phyloP scores from a whole-genome alignment of 2,113 vertebrate genomes.

The Eudyptes chrysolophus region DNA sequence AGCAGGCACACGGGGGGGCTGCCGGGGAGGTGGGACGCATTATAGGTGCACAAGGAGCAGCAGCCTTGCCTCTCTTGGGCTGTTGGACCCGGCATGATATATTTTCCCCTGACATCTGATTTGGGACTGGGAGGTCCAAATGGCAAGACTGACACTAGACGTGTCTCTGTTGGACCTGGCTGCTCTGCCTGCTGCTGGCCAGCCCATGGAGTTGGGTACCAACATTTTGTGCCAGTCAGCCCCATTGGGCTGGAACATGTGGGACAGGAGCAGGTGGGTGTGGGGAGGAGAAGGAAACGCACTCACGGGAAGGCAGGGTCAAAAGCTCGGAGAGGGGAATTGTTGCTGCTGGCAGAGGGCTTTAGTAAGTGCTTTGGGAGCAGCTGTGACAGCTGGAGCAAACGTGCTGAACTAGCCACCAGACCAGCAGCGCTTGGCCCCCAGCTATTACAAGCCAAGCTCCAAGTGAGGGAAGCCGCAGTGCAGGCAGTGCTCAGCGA shows the following conservation, averaged over 20 bases:
- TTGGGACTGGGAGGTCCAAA: neutral
- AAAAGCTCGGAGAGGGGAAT: neutral
- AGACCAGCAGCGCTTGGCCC: neutral
- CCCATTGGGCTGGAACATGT: neutral
- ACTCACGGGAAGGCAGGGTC: neutral
- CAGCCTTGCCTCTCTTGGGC: neutral
- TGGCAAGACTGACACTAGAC: neutral
- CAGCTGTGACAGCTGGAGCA: neutral
- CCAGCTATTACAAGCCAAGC: neutral
- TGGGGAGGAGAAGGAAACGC: neutral
- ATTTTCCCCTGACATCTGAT: neutral
- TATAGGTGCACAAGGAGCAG: neutral
- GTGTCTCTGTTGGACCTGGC: neutral
- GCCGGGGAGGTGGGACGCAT: neutral
- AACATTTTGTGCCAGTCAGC: neutral
- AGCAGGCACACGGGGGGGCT: neutral
- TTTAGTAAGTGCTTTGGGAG: neutral
- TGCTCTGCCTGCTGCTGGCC: neutral
- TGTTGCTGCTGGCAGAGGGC: neutral
- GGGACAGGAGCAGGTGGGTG: neutral
- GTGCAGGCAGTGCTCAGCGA: neutral
- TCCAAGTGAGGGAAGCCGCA: neutral
- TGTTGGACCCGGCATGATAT: neutral
- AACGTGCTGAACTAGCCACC: neutral
- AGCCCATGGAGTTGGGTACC: neutral